These are phyloP conservation scores for Micropterix aruncella DNA, from an alignment of 2,888 invertebrate genomes.

Conservation along the genomic window DNA sequence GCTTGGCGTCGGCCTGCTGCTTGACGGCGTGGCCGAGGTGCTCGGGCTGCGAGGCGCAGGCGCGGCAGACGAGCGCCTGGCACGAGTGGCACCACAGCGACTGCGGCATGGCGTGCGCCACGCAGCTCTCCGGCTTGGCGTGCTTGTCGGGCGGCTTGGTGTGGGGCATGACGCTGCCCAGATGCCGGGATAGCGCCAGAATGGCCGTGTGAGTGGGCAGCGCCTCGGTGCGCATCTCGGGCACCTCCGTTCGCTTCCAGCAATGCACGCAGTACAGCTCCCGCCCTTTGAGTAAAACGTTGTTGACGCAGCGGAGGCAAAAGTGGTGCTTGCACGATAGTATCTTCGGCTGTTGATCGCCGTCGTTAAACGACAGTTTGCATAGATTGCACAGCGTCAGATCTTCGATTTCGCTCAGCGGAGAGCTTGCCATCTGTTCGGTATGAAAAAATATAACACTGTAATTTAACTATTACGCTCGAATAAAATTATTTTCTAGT, in stretches of 20 bases:
- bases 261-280: slow-evolving; percentile 60
- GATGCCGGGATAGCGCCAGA: slow-evolving; percentile 41
- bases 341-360: slow-evolving; percentile 57
- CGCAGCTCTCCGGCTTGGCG: slow-evolving; percentile 44
- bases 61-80: slow-evolving; percentile 47
- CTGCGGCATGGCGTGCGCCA: slow-evolving; percentile 58
- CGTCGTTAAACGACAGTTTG: slow-evolving; percentile 60
- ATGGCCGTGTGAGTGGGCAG: slow-evolving; percentile 55
- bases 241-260: slow-evolving; percentile 58
- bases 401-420: slow-evolving; percentile 56
- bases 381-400: slow-evolving; percentile 62
- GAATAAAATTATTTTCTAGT: no score
- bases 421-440: slow-evolving; percentile 40
- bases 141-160: slow-evolving; percentile 7
- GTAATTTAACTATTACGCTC: no score
- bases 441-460: slow-evolving; percentile 12
- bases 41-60: slow-evolving; percentile 49
- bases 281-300: slow-evolving; percentile 49
- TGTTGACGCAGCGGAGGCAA: slow-evolving; percentile 59
- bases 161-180: slow-evolving; percentile 11
- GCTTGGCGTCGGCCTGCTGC: slow-evolving; percentile 51
- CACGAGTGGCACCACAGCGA: slow-evolving; percentile 59
- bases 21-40: slow-evolving; percentile 54
- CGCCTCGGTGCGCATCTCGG: slow-evolving; percentile 50
- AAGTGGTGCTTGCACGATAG: slow-evolving; percentile 66